Conservation (phyloP, 2,888 invertebrate genomes). For the Drosophila borealis region DNA sequence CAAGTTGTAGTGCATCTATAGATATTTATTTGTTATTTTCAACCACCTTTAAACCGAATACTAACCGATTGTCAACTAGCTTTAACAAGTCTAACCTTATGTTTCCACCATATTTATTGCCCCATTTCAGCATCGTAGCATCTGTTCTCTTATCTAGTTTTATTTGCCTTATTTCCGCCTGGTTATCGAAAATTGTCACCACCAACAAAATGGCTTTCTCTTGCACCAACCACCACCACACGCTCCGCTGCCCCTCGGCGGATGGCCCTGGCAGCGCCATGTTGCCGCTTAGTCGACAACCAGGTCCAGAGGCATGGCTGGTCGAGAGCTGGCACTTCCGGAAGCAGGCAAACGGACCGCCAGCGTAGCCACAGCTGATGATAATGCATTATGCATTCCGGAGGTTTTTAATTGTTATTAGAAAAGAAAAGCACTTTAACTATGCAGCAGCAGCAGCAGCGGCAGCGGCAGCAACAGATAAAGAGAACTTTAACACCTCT, state of each 20-base stretch:
- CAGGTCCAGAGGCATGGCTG: conserved; percentile 36
- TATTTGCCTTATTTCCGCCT: conserved; percentile 8
- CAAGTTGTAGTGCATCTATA: no score
- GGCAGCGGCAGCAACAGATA: conserved; percentile 37
- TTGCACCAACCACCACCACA: conserved; percentile 33
- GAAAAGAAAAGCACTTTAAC: conserved; percentile 52
- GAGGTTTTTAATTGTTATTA: conserved; percentile 66
- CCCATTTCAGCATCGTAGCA: not conserved
- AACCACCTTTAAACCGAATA: no score
- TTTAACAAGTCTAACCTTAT: not conserved
- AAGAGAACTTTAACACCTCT: conserved; percentile 70
- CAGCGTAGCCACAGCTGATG: conserved; percentile 61
- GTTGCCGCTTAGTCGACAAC: conserved; percentile 9
- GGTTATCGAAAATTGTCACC: conserved; percentile 23
- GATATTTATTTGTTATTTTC: no score
- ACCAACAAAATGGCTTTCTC: conserved; percentile 47
- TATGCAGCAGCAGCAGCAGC: conserved; percentile 29
- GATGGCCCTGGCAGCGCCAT: conserved; percentile 52
- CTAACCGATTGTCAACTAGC: no score
- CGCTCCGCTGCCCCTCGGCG: conserved; percentile 45
- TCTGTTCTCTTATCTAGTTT: conserved; percentile 1
- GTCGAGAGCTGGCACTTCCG: conserved; percentile 55
- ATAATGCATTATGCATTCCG: conserved; percentile 73
- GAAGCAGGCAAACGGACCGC: conserved; percentile 61
- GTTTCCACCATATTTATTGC: not conserved